Percentiles rank a stretch among this genome's conserved stretches.
phyloP scores from a whole-genome alignment of 2,888 invertebrate species.

The Drosophila anomelani region DNA sequence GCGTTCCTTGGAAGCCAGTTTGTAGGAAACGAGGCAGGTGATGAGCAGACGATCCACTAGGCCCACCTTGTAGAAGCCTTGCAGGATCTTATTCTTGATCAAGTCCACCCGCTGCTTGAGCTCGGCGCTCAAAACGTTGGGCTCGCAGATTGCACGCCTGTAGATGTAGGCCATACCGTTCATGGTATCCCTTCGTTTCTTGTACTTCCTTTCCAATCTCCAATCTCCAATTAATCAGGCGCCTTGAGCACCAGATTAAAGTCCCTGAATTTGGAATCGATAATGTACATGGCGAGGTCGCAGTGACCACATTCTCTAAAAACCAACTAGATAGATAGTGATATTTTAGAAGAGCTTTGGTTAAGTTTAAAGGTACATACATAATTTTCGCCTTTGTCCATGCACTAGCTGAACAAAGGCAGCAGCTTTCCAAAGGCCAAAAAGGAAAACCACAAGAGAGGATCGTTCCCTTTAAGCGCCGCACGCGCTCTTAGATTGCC shows the following conservation, averaged over 20 bases:
- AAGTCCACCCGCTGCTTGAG: slow-evolving; percentile 96
- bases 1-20: no score
- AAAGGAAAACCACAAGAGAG: no score
- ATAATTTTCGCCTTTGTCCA: slow-evolving; percentile 86
- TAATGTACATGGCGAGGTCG: slow-evolving; percentile 96
- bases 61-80: slow-evolving; percentile 93
- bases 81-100: slow-evolving; percentile 98
- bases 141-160: slow-evolving; percentile 93
- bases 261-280: slow-evolving; percentile 94
- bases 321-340: slow-evolving; percentile 17
- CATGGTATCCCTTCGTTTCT: slow-evolving; percentile 98
- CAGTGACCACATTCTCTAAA: slow-evolving; percentile 98
- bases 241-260: slow-evolving; percentile 95
- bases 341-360: slow-evolving; percentile 5
- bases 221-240: slow-evolving; percentile 95
- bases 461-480: no score
- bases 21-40: no score
- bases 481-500: no score
- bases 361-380: slow-evolving; percentile 40
- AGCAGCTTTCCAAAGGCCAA: no score
- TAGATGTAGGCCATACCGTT: slow-evolving; percentile 97
- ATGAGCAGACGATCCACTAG: no score
- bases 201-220: slow-evolving; percentile 98
- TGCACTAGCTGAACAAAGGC: slow-evolving; percentile 91
- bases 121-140: slow-evolving; percentile 90